phyloP scores from a whole-genome alignment of 2,113 vertebrate genomes.

The Rhinolophus ferrumequinum region DNA sequence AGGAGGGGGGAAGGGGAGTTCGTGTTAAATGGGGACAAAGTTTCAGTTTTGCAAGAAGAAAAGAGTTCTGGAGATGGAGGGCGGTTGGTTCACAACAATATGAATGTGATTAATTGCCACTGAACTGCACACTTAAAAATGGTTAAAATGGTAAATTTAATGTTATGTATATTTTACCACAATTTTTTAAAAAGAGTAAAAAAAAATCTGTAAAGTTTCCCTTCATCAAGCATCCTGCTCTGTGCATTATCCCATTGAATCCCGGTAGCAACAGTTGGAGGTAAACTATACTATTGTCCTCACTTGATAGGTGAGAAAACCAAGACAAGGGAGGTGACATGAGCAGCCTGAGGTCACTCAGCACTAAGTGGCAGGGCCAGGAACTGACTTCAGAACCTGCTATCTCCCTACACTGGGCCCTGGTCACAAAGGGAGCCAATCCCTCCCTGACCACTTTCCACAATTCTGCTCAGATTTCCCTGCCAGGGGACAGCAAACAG shows the following conservation, averaged over 20 bases:
- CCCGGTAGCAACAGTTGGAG: not conserved
- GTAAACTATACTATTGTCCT: not conserved
- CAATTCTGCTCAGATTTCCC: not conserved
- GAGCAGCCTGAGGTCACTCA: not conserved
- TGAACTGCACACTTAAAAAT: not conserved
- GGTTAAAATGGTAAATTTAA: not conserved
- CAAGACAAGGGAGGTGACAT: not conserved
- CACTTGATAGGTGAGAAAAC: not conserved
- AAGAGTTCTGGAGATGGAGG: not conserved
- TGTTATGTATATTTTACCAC: not conserved
- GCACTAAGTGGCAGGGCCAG: not conserved
- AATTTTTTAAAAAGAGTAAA: not conserved
- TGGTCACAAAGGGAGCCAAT: not conserved
- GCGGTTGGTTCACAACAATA: too few relatives aligned
- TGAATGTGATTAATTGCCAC: not conserved
- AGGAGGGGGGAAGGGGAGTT: not conserved
- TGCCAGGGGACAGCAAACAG: conserved; percentile 49
- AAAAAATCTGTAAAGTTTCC: not conserved
- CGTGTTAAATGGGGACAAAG: not conserved
- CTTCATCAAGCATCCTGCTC: not conserved
- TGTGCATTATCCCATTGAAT: not conserved
- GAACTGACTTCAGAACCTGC: not conserved
- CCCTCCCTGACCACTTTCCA: not conserved
- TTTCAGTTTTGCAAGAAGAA: not conserved
- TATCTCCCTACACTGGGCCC: not conserved